Evolutionary conservation across 2,888 invertebrate species (phyloP).

Genomic region (Drosophila antonietae): DNA sequence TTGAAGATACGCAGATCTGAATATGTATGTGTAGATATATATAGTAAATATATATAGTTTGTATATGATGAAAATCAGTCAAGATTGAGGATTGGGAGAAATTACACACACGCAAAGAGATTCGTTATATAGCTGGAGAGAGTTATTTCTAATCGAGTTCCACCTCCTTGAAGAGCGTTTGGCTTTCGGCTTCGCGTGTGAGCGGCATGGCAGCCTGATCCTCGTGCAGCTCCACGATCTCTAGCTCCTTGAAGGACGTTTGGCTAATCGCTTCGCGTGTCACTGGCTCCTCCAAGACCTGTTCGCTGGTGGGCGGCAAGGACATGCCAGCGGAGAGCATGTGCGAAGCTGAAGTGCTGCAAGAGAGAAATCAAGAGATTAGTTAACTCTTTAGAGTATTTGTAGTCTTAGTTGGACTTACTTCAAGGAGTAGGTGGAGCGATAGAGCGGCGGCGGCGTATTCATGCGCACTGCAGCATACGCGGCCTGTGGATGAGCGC

Average conservation of each 20-base stretch:
- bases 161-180: slow-evolving; percentile 60
- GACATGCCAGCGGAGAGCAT: slow-evolving; percentile 27
- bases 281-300: slow-evolving; percentile 43
- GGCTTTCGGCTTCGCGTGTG: slow-evolving; percentile 42
- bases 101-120: slow-evolving; percentile 6
- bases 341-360: slow-evolving; percentile 50
- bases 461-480: slow-evolving; percentile 74
- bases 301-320: slow-evolving; percentile 53
- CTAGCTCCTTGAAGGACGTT: slow-evolving; percentile 56
- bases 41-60: slow-evolving; percentile 7
- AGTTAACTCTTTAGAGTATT: not conserved
- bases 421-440: slow-evolving; percentile 93
- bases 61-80: slow-evolving; percentile 56
- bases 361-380: not conserved
- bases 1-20: slow-evolving; percentile 35
- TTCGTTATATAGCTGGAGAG: not conserved
- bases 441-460: slow-evolving; percentile 96
- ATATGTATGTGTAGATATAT: slow-evolving; percentile 19
- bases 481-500: slow-evolving; percentile 80
- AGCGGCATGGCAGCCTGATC: slow-evolving; percentile 31
- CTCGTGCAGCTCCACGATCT: slow-evolving; percentile 47
- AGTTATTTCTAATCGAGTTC: slow-evolving; percentile 53
- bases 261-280: slow-evolving; percentile 53
- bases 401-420: slow-evolving; percentile 74
- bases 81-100: slow-evolving; percentile 7